Evolutionary conservation across 1,140 invertebrate species (phyloP).

Genomic region (Spodoptera litura): DNA sequence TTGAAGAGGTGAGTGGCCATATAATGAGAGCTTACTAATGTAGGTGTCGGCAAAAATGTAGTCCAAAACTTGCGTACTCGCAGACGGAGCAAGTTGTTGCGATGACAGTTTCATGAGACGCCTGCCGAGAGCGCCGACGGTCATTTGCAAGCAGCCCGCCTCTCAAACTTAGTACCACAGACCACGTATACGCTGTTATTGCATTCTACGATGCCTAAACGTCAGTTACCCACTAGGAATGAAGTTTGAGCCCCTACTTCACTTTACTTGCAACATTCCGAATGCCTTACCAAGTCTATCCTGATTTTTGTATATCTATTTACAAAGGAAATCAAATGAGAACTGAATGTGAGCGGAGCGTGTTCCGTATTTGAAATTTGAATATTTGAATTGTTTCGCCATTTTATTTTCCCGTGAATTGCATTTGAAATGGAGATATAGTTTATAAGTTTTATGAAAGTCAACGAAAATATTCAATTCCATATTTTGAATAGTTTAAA

Average conservation of each 20-base stretch:
- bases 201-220: slow-evolving; percentile 33
- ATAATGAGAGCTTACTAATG: background rate
- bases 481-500: too few relatives aligned
- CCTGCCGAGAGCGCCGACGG: background rate
- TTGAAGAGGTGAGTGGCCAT: background rate
- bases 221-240: slow-evolving; percentile 19
- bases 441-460: background rate
- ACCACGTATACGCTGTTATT: slow-evolving; percentile 33
- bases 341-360: background rate
- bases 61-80: background rate
- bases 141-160: slow-evolving; percentile 25
- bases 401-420: background rate
- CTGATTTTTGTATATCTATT: slow-evolving; percentile 2
- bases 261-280: slow-evolving; percentile 5
- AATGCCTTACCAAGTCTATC: background rate
- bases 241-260: slow-evolving; percentile 28
- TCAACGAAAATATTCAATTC: too few relatives aligned
- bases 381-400: slow-evolving; percentile 2
- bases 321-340: slow-evolving; percentile 13
- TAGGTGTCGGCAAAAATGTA: slow-evolving; percentile 14
- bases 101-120: slow-evolving; percentile 41
- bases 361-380: background rate
- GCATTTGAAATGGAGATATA: background rate
- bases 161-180: slow-evolving; percentile 23
- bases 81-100: slow-evolving; percentile 22